These are phyloP conservation scores for Linnaemya vulpina DNA, from an alignment of 2,888 invertebrate species.

Conservation along the genomic window DNA sequence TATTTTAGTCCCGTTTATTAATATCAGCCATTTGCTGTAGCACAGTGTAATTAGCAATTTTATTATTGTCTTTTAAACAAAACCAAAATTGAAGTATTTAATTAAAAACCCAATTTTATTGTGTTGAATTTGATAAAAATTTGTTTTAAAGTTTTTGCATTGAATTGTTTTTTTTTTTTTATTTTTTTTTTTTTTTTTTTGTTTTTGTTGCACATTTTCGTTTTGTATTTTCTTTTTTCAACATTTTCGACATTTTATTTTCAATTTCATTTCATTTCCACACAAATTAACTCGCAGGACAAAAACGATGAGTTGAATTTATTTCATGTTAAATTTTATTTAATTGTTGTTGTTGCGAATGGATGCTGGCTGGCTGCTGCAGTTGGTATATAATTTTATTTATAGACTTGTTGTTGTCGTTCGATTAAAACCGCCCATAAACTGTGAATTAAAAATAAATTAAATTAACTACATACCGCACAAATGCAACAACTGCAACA, in stretches of 20 bases:
- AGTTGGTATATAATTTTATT: conserved; percentile 35
- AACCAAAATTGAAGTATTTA: neutral
- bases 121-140: neutral
- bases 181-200: neutral
- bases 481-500: conserved; percentile 44
- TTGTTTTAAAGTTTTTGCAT: neutral
- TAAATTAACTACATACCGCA: conserved; percentile 65
- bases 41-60: no score
- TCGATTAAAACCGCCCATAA: conserved; percentile 68
- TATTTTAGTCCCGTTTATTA: no score
- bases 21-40: no score
- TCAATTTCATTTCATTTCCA: conserved; percentile 30
- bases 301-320: conserved; percentile 45
- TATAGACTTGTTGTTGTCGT: conserved; percentile 54
- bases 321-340: conserved; percentile 61
- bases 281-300: conserved; percentile 41
- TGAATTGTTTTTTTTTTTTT: neutral
- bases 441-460: conserved; percentile 69
- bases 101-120: conserved; percentile 2
- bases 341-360: conserved; percentile 27
- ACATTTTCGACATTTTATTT: conserved; percentile 12
- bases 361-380: neutral
- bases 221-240: neutral
- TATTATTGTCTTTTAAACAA: no score
- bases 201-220: neutral